phyloP scores from a whole-genome alignment of 2,888 invertebrate genomes.

The Chloroclystis v-ata region DNA sequence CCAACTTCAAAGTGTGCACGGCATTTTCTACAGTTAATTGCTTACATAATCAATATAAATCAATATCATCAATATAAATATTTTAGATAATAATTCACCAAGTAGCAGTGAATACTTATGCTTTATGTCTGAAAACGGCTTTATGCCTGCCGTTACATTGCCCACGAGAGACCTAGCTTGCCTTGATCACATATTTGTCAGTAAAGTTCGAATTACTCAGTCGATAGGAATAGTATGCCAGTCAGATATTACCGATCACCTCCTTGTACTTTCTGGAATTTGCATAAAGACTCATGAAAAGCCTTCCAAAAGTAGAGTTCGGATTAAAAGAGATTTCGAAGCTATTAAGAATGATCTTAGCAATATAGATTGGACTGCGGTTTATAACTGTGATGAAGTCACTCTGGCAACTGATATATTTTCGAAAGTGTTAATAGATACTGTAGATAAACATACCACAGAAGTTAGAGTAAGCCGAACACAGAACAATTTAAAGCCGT shows the following conservation, averaged over 20 bases:
- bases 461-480: neutral
- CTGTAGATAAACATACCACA: neutral
- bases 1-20: no score
- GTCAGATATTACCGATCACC: neutral
- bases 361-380: neutral
- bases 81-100: neutral
- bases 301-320: neutral
- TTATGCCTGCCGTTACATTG: neutral
- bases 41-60: no score
- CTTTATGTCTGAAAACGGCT: neutral
- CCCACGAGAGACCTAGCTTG: neutral
- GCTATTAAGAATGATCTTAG: neutral
- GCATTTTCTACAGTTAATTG: no score
- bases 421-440: neutral
- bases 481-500: conserved; percentile 1
- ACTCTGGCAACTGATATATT: neutral
- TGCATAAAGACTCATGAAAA: neutral
- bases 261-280: neutral
- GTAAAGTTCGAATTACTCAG: neutral
- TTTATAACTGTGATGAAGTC: neutral
- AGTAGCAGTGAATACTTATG: neutral
- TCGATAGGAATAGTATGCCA: neutral
- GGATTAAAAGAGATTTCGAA: neutral
- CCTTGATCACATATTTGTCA: neutral
- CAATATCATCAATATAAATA: neutral